Evolutionary conservation across 2,888 invertebrate species (phyloP).

Genomic region (Parnassius smintheus): DNA sequence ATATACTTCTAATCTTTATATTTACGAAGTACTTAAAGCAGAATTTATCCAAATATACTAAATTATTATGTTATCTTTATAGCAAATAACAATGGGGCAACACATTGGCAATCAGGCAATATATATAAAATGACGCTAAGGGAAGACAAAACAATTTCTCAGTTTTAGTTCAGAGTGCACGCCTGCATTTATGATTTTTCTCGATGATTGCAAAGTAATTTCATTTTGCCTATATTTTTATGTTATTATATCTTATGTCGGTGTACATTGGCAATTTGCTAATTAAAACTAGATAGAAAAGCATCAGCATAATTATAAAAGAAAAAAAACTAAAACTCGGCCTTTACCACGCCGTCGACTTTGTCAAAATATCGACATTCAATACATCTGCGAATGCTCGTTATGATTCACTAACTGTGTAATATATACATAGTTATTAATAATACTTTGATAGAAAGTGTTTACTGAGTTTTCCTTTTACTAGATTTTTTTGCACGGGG

Average conservation of each 20-base stretch:
- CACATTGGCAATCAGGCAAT: not conserved
- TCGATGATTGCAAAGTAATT: no score
- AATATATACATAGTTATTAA: not conserved
- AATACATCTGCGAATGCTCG: not conserved
- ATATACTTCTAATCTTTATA: no score
- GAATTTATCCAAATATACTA: no score
- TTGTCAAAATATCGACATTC: not conserved
- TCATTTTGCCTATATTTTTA: no score
- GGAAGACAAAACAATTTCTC: not conserved
- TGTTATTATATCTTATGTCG: no score
- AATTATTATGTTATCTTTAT: no score
- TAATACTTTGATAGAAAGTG: slow-evolving; percentile 5
- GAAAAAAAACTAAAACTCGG: not conserved
- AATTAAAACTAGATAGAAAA: not conserved
- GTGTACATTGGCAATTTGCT: not conserved
- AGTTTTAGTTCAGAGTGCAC: no score
- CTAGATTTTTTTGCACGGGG: slow-evolving; percentile 87
- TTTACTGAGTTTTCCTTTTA: slow-evolving; percentile 85
- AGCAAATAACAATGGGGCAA: not conserved
- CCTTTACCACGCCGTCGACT: not conserved
- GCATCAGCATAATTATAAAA: not conserved
- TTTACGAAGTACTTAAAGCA: no score
- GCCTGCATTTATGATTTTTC: no score
- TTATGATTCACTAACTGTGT: not conserved
- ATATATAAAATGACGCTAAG: not conserved